Evolutionary conservation across 2,888 invertebrate species (phyloP).

Genomic region (Drosophila testacea): DNA sequence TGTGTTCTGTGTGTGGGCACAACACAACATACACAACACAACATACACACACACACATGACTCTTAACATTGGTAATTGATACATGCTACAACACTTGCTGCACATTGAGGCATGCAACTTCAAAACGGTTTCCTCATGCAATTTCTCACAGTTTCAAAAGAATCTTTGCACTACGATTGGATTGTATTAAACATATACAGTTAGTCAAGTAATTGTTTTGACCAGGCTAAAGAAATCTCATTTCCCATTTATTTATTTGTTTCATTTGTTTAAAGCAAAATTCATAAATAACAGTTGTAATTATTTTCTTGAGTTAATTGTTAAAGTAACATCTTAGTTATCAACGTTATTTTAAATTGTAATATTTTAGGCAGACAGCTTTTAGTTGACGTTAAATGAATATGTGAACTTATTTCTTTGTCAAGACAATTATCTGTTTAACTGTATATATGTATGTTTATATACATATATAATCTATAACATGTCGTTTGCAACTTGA

Average conservation of each 20-base stretch:
- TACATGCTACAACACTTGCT: slow-evolving; percentile 21
- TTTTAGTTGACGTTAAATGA: neutral
- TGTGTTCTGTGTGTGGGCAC: slow-evolving; percentile 17
- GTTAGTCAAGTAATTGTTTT: neutral
- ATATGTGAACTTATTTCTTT: neutral
- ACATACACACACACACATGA: slow-evolving; percentile 3
- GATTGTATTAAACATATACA: neutral
- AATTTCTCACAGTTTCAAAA: slow-evolving; percentile 12
- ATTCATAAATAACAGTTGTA: too few species aligned
- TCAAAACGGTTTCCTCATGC: slow-evolving; percentile 12
- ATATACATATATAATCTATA: slow-evolving; percentile 6
- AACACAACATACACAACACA: slow-evolving; percentile 4
- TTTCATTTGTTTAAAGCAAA: too few species aligned
- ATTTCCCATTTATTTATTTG: too few species aligned
- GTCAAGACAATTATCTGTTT: neutral
- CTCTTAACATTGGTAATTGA: slow-evolving; percentile 23
- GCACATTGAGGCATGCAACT: slow-evolving; percentile 19
- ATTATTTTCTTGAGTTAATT: too few species aligned
- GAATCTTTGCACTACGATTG: slow-evolving; percentile 2
- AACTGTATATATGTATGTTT: neutral
- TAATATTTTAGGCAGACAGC: neutral
- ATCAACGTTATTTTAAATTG: neutral
- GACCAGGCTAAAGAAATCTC: neutral
- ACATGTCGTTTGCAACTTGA: slow-evolving; percentile 23
- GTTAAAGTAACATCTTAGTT: too few species aligned